Evolutionary conservation across 1,140 invertebrate genomes (phyloP).

Genomic region (Anastatus disparis): DNA sequence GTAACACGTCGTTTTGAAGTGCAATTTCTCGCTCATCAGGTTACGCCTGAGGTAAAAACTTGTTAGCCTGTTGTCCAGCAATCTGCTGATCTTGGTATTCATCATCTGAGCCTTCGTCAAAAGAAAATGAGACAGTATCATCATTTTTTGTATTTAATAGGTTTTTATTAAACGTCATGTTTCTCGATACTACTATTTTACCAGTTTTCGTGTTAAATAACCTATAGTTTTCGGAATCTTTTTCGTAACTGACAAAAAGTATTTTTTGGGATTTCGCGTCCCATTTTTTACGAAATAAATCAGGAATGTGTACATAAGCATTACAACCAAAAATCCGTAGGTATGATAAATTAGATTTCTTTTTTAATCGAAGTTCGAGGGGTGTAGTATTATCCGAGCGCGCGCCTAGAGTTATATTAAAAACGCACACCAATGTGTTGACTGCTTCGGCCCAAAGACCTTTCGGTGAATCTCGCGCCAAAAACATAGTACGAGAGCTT

Average conservation of each 20-base stretch:
- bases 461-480: constrained; percentile 52
- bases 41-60: neutral
- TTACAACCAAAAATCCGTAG: constrained; percentile 17
- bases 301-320: constrained; percentile 33
- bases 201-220: constrained; percentile 23
- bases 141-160: neutral
- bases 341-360: constrained; percentile 3
- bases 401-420: neutral
- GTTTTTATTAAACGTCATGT: constrained; percentile 29
- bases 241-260: constrained; percentile 40
- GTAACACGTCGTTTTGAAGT: too few species aligned
- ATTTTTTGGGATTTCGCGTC: constrained; percentile 39
- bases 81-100: too few species aligned
- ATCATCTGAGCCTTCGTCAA: too few species aligned
- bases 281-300: constrained; percentile 36
- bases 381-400: neutral
- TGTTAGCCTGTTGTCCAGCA: neutral
- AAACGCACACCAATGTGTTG: constrained; percentile 10
- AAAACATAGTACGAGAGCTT: constrained; percentile 58
- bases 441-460: constrained; percentile 23
- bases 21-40: constrained; percentile 9
- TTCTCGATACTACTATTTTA: constrained; percentile 23
- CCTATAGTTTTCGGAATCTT: constrained; percentile 40
- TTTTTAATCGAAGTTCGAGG: constrained; percentile 3
- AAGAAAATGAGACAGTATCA: neutral